These are phyloP conservation scores for Gymnopithys bicolor DNA, from an alignment of 2,797 vertebrate genomes.

Conservation along the genomic window DNA sequence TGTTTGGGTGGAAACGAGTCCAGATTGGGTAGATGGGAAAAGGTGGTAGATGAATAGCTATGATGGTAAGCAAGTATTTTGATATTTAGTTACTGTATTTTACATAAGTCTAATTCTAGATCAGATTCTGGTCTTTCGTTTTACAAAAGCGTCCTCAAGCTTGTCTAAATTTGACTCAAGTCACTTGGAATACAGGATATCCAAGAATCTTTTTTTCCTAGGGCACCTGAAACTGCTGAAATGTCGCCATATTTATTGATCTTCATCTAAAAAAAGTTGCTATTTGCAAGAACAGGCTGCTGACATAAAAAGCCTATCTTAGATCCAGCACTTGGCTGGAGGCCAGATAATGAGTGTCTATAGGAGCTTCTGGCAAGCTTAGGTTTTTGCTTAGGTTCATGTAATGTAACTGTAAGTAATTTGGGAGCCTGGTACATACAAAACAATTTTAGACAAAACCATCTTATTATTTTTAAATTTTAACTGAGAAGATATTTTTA, in stretches of 20 bases:
- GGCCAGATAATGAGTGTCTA: constrained; percentile 6
- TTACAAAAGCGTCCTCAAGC: background rate
- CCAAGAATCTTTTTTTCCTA: background rate
- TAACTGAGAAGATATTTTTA: constrained; percentile 1
- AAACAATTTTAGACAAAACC: constrained; percentile 3
- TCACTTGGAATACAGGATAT: background rate
- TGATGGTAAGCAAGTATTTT: background rate
- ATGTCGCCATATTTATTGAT: background rate
- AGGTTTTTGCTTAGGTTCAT: constrained; percentile 44
- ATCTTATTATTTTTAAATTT: background rate
- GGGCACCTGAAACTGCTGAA: background rate
- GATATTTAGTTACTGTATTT: background rate
- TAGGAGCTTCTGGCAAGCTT: constrained; percentile 52
- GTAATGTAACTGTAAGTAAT: constrained; percentile 45
- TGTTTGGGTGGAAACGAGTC: background rate
- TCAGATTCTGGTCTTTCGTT: background rate
- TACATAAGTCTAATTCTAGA: background rate
- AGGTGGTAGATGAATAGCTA: background rate
- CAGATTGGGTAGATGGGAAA: background rate
- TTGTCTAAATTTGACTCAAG: background rate
- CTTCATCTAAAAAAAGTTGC: background rate
- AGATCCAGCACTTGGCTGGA: background rate
- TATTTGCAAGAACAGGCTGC: background rate
- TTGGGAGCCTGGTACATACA: background rate
- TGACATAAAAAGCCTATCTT: constrained; percentile 44